These are phyloP conservation scores for Netelia virgata DNA, from an alignment of 2,888 invertebrate genomes.

Conservation along the genomic window DNA sequence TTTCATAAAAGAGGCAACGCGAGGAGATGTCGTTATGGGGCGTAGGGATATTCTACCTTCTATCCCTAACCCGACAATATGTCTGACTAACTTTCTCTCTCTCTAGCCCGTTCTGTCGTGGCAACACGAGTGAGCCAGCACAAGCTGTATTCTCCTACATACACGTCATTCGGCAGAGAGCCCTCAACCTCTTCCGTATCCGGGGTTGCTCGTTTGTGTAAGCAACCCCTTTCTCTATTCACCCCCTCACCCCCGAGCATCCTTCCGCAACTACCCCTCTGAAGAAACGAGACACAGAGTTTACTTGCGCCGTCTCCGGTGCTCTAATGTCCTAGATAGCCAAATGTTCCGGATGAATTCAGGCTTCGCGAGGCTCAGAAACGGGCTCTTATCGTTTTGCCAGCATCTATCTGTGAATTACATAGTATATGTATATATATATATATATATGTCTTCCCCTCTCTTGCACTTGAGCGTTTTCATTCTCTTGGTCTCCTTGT, in stretches of 20 bases:
- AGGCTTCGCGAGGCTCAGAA: constrained; percentile 68
- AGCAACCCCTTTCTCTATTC: constrained; percentile 38
- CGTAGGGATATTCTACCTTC: constrained; percentile 10
- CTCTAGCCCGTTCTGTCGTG: constrained; percentile 37
- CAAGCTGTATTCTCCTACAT: constrained; percentile 26
- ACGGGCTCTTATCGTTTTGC: constrained; percentile 72
- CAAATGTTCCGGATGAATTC: constrained; percentile 78
- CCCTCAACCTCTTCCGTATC: constrained; percentile 46
- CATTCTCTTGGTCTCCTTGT: constrained; percentile 41
- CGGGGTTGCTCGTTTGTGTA: constrained; percentile 45
- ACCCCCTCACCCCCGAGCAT: constrained; percentile 50
- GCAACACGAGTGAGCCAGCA: constrained; percentile 43
- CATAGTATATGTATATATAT: constrained; percentile 39
- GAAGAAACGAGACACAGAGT: constrained; percentile 48
- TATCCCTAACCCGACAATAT: constrained; percentile 41
- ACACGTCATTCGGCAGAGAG: constrained; percentile 55
- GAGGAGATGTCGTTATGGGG: constrained; percentile 34
- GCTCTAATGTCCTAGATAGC: constrained; percentile 76
- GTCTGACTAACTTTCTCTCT: constrained; percentile 39
- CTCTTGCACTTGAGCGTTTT: constrained; percentile 8
- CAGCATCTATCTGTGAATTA: constrained; percentile 70
- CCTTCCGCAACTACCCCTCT: constrained; percentile 55
- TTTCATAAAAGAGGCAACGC: constrained; percentile 70
- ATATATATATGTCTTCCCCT: constrained; percentile 5
- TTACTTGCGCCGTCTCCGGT: constrained; percentile 54